Percentiles rank a stretch among this genome's conserved stretches.
These are phyloP conservation scores for Lagopus muta DNA, from an alignment of 2,113 vertebrate species.

Conservation along the genomic window DNA sequence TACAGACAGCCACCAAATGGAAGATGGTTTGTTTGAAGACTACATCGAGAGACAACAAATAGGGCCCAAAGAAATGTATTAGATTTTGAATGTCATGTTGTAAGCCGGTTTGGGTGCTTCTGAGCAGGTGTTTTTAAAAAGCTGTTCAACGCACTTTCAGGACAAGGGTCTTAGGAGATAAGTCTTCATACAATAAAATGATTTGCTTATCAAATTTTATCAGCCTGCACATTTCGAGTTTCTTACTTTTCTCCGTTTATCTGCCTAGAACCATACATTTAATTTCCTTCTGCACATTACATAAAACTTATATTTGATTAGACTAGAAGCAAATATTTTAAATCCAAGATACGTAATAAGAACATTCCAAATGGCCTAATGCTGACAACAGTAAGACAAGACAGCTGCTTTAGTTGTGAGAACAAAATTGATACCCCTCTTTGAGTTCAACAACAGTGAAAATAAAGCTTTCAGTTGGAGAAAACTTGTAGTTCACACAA, in stretches of 20 bases:
- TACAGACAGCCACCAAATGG: not conserved
- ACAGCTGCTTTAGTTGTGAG: conserved; percentile 10
- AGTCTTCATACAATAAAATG: not conserved
- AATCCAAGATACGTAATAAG: conserved; percentile 8
- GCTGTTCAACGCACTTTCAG: not conserved
- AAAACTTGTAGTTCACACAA: not conserved
- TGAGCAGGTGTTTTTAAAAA: not conserved
- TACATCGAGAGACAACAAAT: not conserved
- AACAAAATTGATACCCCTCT: not conserved
- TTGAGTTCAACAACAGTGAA: conserved; percentile 45
- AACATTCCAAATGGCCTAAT: not conserved
- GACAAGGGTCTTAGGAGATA: not conserved
- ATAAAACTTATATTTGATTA: conserved; percentile 26
- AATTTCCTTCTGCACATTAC: conserved; percentile 13
- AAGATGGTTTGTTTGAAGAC: not conserved
- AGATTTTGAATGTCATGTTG: not conserved
- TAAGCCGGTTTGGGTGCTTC: not conserved
- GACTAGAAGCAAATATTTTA: conserved; percentile 32
- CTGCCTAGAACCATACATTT: conserved; percentile 27
- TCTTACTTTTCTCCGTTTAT: conserved; percentile 16
- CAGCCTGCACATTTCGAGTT: not conserved
- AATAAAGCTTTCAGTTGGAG: conserved; percentile 36
- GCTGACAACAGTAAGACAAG: not conserved
- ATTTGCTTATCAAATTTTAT: conserved; percentile 48
- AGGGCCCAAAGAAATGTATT: not conserved